phyloP scores from a whole-genome alignment of 2,888 invertebrate species.

The Argyresthia goedartella region DNA sequence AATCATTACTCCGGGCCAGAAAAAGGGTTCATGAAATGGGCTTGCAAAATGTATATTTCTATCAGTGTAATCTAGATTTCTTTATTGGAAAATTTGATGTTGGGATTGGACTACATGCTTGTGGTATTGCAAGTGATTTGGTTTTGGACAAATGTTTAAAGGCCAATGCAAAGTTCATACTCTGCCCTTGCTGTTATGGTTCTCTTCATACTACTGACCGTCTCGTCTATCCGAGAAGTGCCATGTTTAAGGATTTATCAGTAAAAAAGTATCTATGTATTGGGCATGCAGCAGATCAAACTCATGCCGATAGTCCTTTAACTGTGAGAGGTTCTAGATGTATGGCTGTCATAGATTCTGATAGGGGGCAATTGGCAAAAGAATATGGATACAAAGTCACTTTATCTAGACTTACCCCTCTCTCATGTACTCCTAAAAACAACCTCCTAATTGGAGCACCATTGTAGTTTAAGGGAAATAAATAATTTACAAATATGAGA shows the following conservation, averaged over 20 bases:
- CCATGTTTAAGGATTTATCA: constrained; percentile 57
- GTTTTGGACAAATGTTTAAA: constrained; percentile 87
- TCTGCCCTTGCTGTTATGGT: constrained; percentile 96
- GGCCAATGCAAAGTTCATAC: constrained; percentile 84
- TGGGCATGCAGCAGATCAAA: constrained; percentile 94
- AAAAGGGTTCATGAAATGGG: constrained; percentile 75
- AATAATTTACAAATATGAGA: neutral
- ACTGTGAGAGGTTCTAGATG: constrained; percentile 84
- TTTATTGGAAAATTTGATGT: constrained; percentile 86
- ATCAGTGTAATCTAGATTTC: constrained; percentile 93
- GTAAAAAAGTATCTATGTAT: constrained; percentile 81
- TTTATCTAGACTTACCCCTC: constrained; percentile 82
- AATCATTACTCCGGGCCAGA: constrained; percentile 82
- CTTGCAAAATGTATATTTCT: constrained; percentile 81
- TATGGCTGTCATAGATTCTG: constrained; percentile 91
- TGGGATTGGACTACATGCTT: constrained; percentile 92
- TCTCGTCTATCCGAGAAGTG: constrained; percentile 86
- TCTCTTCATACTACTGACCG: constrained; percentile 85
- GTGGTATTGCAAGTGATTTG: constrained; percentile 94
- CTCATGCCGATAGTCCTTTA: constrained; percentile 80
- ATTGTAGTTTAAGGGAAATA: constrained; percentile 13
- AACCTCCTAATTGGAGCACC: constrained; percentile 81
- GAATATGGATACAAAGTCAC: constrained; percentile 82
- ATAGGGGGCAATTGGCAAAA: constrained; percentile 81
- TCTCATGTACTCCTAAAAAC: constrained; percentile 92